Base-by-base conservation (phyloP, 2,113 vertebrate genomes). In the Gadus chalcogrammus region DNA sequence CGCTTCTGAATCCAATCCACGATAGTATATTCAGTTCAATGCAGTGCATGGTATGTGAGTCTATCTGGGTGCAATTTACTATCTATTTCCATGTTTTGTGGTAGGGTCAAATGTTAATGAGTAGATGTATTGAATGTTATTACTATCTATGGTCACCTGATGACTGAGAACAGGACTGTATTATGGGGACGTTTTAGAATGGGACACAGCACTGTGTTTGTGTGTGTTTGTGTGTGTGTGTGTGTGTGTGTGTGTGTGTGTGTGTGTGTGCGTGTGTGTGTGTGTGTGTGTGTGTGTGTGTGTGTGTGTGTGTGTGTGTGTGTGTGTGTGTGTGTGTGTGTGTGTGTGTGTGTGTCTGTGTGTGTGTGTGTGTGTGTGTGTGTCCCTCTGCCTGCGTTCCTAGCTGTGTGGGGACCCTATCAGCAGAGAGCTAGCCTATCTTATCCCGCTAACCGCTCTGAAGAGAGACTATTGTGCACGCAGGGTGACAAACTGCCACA, bases 321-420 rank as follows among this genome's bases (percentile, higher is more conserved):
- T 70, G 60, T 70, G 68, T 48, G n/a, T 69, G 27, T 61, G 58
- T 69, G 38, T 27, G 35, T 63, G 42, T 70, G 11, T 70, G 22
- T 22, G 35, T 61, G 56, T 42, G 68, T 17, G 59, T 3, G 61
- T 2, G 60, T 27, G 24, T 52, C n/a, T 48, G 67, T 22, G 56
- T 9, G 64, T 62, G 61, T 62, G 61, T 27, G 11, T 62, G 61
- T 27, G 61, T 62, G 20, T 62, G 5, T 62, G 61, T 24, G 61
- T 62, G 55, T 58, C 18, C 9, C 22, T 24, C 18, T 62, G 55
- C 13, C 15, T 58, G 55, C 16, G 55, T 58, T 9, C 12, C 20
- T 62, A 22, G 13, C 12, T 62, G 61, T 24, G 42, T 12, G 42
- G 42, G 12, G 42, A 9, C 42, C 42, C 42, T 48, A 48, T 48